These are phyloP conservation scores for Nipponacmea schrenckii DNA, from an alignment of 2,888 invertebrate species.

Conservation along the genomic window DNA sequence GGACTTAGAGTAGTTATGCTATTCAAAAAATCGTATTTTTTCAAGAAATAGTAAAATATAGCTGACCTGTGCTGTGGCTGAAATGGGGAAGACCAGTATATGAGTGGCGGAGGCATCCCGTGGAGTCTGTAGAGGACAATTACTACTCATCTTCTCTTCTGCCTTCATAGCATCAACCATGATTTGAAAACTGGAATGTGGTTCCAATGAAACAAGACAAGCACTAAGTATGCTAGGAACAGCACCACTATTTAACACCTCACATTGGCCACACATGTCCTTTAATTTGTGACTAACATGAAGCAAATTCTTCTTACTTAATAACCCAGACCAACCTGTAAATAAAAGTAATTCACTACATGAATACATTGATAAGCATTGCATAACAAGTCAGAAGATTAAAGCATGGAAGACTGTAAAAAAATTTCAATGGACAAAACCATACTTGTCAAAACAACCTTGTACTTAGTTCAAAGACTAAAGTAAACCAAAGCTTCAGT, in stretches of 20 bases:
- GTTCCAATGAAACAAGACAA: conserved; percentile 96
- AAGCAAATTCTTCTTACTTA: conserved; percentile 89
- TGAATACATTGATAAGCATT: neutral
- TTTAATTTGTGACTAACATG: conserved; percentile 88
- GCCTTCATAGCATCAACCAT: conserved; percentile 65
- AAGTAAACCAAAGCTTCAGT: too few species aligned
- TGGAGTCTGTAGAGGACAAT: conserved; percentile 82
- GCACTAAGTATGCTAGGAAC: conserved; percentile 94
- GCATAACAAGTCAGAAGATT: neutral
- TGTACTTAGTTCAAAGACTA: too few species aligned
- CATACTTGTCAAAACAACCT: too few species aligned
- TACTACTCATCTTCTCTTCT: conserved; percentile 63
- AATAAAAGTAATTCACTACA: conserved; percentile 13
- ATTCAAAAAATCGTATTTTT: too few species aligned
- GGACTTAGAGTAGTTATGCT: too few species aligned
- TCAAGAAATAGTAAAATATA: neutral
- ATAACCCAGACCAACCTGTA: conserved; percentile 89
- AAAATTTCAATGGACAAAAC: neutral
- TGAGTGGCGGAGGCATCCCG: conserved; percentile 97
- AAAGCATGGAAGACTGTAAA: too few species aligned
- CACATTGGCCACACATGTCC: conserved; percentile 90
- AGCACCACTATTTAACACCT: conserved; percentile 79
- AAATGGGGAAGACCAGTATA: conserved; percentile 97
- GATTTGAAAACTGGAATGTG: conserved; percentile 82
- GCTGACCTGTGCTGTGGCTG: conserved; percentile 63